Conservation (phyloP, 2,797 vertebrate genomes). For the Alosa sapidissima region DNA sequence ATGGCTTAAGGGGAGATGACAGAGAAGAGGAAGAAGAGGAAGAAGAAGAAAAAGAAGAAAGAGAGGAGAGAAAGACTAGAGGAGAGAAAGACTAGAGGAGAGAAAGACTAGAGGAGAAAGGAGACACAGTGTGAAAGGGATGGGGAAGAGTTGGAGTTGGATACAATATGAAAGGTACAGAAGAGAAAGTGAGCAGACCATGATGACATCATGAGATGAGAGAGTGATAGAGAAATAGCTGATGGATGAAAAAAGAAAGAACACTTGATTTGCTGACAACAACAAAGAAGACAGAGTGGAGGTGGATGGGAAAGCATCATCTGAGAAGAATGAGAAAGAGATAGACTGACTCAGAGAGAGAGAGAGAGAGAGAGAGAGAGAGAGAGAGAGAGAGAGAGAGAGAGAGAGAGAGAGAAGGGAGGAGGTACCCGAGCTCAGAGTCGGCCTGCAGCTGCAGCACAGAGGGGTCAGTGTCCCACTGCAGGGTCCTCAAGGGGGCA, state of each 20-base stretch:
- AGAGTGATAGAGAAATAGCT: neutral
- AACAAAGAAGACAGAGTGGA: too few relatives aligned
- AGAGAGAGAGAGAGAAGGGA: conserved; percentile 56
- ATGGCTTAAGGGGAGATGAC: neutral
- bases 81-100: conserved; percentile 15
- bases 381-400: conserved; percentile 21
- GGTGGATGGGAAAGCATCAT: neutral
- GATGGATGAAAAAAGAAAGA: neutral
- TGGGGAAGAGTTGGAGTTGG: neutral
- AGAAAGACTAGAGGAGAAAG: conserved; percentile 11
- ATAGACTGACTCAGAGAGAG: conserved; percentile 18
- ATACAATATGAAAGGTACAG: too few relatives aligned
- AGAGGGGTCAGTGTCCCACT: conserved; percentile 99
- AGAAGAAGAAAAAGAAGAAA: conserved; percentile 27
- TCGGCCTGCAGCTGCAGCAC: conserved; percentile 98
- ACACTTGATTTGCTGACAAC: too few relatives aligned
- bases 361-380: conserved; percentile 29
- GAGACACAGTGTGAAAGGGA: neutral
- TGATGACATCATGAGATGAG: neutral
- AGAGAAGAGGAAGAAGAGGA: neutral
- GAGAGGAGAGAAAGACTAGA: conserved; percentile 31
- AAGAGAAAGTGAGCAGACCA: neutral
- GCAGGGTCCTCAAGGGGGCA: conserved; percentile 89
- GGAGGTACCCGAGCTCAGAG: conserved; percentile 94
- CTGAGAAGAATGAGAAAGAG: conserved; percentile 19